Base-by-base conservation (phyloP, 2,113 vertebrate species). In the Tauraco erythrolophus region DNA sequence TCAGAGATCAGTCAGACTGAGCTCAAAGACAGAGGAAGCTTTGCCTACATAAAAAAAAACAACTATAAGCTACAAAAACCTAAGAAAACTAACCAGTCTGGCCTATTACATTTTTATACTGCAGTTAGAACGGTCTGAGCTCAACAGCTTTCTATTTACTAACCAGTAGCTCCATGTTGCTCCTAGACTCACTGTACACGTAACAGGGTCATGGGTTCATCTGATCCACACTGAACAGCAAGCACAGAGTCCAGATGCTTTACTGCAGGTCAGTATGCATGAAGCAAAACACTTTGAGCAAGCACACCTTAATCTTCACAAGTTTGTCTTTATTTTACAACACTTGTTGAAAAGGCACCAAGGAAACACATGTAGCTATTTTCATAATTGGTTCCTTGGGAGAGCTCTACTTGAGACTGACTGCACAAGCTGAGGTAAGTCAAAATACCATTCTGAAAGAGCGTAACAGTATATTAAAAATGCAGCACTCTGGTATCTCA, bases 401-500 rank as follows among this genome's bases (percentile, higher is more conserved):
- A 3, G 1, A 66, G 19, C 19, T 84, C 25, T 89, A 39, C 60
- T 81, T 58, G 69, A 94, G 60, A 53, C 58, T 48, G 51, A 53
- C 5, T 7, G 72, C 25, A 81, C 19, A 58, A 81, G 68, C 54
- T 35, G 54, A 70, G 66, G 46, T 51, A 87, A 81, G 65, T 62
- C 89, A 91, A 94, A 91, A 91, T 7, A 89, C 46, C 41, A 11
- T 58, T 91, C 79, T 69, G 75, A 83, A 95, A 83, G 69, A 88
- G 46, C 2, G 3, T 43, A 91, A 50, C 41, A 77, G 41, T 17
- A 2, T 78, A 96, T 96, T 96, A 97, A 94, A 95, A 96, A 96
- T 95, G 84, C 77, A 97, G 72, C 35, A 89, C 60, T 77, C 50
- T 48, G 60, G 91, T 97, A 86, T 95, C 94, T 91, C 72, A 94